Conservation (phyloP, 2,797 vertebrate species). For the Alauda arvensis region DNA sequence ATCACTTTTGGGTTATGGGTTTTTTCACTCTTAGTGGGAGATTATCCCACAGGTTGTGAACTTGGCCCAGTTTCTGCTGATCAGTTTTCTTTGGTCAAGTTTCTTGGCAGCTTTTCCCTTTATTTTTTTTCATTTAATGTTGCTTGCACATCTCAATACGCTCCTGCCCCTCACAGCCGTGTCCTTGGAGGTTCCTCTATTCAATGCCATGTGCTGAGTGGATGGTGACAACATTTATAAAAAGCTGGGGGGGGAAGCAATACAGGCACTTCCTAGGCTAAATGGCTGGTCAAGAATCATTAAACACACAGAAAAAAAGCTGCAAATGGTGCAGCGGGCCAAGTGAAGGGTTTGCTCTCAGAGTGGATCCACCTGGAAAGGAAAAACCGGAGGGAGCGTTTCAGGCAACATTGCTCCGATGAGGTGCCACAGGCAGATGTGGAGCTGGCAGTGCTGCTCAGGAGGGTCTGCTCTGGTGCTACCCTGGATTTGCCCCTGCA, state of each 20-base stretch:
- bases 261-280: conserved; percentile 29
- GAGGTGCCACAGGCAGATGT: conserved; percentile 11
- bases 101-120: conserved; percentile 49
- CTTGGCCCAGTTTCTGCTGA: conserved; percentile 34
- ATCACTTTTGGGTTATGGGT: conserved; percentile 11
- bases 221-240: conserved; percentile 16
- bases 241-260: neutral
- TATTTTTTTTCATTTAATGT: neutral
- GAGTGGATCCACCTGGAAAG: conserved; percentile 39
- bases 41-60: conserved; percentile 8
- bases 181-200: conserved; percentile 49
- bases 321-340: neutral
- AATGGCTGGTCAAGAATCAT: conserved; percentile 32
- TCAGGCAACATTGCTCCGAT: neutral
- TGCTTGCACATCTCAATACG: neutral
- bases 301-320: conserved; percentile 13
- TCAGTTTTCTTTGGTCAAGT: conserved; percentile 28
- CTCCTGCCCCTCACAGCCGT: neutral
- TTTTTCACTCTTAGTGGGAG: neutral
- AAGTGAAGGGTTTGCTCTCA: conserved; percentile 25
- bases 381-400: neutral
- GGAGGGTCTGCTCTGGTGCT: neutral
- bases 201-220: neutral
- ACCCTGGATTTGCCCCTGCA: neutral
- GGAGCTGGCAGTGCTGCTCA: neutral